Conservation (phyloP, 2,888 invertebrate species). For the Dryococelus australis region DNA sequence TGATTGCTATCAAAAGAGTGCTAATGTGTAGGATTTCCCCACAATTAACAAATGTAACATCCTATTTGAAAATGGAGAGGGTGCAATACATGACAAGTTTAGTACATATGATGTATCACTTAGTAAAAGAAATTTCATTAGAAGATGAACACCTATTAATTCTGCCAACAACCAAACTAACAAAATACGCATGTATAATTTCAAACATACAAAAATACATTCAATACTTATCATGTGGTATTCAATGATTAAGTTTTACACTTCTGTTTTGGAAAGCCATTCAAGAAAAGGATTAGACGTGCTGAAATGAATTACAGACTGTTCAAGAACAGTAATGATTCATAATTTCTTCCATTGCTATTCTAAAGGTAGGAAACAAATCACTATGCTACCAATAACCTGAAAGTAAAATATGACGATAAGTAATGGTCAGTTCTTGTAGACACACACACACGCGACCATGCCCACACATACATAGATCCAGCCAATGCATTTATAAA, state of each 20-base stretch:
- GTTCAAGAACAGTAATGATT: too few species aligned
- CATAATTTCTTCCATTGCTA: too few species aligned
- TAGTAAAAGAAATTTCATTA: neutral
- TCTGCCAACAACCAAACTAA: neutral
- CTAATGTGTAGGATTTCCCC: neutral
- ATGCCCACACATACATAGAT: too few species aligned
- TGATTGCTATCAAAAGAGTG: conserved; percentile 26
- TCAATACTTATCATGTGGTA: neutral
- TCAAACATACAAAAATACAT: neutral
- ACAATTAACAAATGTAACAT: neutral
- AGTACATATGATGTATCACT: neutral
- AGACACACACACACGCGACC: too few species aligned
- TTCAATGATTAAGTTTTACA: neutral
- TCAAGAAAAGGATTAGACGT: neutral
- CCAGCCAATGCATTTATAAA: too few species aligned
- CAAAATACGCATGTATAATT: neutral
- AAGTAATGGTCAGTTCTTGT: too few species aligned
- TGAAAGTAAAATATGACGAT: neutral
- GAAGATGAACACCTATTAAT: neutral
- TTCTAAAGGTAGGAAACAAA: neutral
- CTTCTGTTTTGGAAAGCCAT: neutral
- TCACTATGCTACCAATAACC: neutral
- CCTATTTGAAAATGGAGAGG: neutral
- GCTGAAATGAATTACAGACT: neutral
- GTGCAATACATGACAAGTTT: neutral